Conservation (phyloP, 2,797 vertebrate species). For the Malurus leucopterus region DNA sequence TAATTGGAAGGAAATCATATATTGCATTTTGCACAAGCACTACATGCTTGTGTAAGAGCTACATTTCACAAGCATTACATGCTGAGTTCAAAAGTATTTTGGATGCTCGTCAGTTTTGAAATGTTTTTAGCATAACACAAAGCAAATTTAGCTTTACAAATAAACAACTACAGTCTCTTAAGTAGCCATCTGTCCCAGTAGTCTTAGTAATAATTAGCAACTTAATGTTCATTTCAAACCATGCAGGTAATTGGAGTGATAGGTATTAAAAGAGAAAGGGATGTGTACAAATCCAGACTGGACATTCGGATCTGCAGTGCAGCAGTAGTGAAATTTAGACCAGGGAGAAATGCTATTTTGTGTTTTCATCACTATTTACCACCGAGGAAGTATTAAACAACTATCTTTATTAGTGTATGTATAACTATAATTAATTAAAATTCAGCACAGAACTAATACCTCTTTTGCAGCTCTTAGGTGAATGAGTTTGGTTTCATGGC, state of each 20-base stretch:
- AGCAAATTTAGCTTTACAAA: constrained; percentile 22
- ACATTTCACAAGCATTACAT: background rate
- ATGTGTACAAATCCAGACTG: background rate
- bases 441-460: background rate
- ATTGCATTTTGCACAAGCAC: background rate
- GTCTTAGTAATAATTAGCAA: constrained; percentile 4
- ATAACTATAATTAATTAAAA: background rate
- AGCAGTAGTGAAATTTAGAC: background rate
- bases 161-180: background rate
- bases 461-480: background rate
- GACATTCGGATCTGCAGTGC: background rate
- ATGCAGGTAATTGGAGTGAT: background rate
- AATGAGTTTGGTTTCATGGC: background rate
- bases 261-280: background rate
- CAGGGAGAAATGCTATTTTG: background rate
- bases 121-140: constrained; percentile 16
- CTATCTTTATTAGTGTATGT: background rate
- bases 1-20: background rate
- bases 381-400: background rate
- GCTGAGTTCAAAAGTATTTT: background rate
- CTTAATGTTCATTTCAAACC: background rate
- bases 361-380: background rate
- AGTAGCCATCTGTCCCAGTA: background rate
- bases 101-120: background rate
- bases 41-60: background rate